Percentiles rank a stretch among this genome's conserved stretches.
phyloP scores from a whole-genome alignment of 2,888 invertebrate species.

The Didymodactylos carnosus region DNA sequence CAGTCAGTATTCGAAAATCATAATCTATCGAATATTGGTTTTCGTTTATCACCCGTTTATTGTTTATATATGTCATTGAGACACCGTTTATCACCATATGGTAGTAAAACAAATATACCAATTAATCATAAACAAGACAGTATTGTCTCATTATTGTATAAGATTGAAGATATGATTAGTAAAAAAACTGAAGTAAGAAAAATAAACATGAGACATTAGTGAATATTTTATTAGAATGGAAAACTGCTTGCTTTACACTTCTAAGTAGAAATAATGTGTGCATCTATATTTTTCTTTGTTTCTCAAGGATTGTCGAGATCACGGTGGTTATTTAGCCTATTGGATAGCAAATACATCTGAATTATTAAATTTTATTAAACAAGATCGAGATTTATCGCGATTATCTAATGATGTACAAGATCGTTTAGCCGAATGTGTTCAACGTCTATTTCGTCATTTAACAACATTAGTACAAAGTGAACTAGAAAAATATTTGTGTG shows the following conservation, averaged over 20 bases:
- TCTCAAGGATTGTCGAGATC: background rate
- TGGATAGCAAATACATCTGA: slow-evolving; percentile 97
- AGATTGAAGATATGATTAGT: slow-evolving; percentile 70
- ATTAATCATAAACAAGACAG: slow-evolving; percentile 61
- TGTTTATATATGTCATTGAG: slow-evolving; percentile 78
- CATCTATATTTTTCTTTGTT: background rate
- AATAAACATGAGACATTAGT: slow-evolving; percentile 34
- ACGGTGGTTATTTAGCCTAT: slow-evolving; percentile 23
- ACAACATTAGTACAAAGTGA: slow-evolving; percentile 32
- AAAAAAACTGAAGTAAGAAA: slow-evolving; percentile 64
- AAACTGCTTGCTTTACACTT: too few relatives aligned
- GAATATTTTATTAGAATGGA: background rate
- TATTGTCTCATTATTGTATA: slow-evolving; percentile 67
- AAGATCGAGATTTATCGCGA: slow-evolving; percentile 75
- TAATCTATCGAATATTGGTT: slow-evolving; percentile 29
- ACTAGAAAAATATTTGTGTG: slow-evolving; percentile 28
- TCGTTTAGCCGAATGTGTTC: slow-evolving; percentile 71
- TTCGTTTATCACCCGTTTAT: slow-evolving; percentile 88
- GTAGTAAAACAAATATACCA: slow-evolving; percentile 49
- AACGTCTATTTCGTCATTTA: slow-evolving; percentile 40
- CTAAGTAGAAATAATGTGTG: too few relatives aligned
- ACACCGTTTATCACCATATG: slow-evolving; percentile 77
- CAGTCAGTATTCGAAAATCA: background rate
- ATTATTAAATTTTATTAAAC: slow-evolving; percentile 77
- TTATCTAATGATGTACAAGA: slow-evolving; percentile 62